These are phyloP conservation scores for Dasypogon diadema DNA, from an alignment of 2,888 invertebrate species.

Conservation along the genomic window DNA sequence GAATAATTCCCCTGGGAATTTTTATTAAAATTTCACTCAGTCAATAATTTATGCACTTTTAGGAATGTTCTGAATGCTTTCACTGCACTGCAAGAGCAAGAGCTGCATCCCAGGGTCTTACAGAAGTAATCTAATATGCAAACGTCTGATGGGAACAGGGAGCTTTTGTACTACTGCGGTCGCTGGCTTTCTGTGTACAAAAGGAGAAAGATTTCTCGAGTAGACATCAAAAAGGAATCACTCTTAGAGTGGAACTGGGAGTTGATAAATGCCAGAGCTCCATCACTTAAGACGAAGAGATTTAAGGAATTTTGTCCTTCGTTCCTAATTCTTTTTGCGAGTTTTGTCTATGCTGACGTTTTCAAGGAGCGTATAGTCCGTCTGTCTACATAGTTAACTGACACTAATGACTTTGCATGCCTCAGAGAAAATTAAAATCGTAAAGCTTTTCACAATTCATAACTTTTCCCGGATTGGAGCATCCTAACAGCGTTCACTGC, in stretches of 20 bases:
- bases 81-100: neutral
- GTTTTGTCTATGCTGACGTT: neutral
- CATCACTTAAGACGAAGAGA: neutral
- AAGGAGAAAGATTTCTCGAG: neutral
- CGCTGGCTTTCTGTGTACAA: conserved; percentile 3
- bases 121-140: conserved; percentile 7
- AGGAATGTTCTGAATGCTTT: neutral
- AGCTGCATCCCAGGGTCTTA: neutral
- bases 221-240: neutral
- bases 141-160: neutral
- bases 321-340: neutral
- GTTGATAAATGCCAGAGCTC: conserved; percentile 1
- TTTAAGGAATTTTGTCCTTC: conserved; percentile 1
- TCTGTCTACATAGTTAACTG: neutral
- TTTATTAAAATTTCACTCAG: conserved; percentile 26
- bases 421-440: neutral
- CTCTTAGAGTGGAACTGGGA: neutral
- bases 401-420: neutral
- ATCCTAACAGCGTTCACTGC: neutral
- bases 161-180: conserved; percentile 27
- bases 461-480: neutral
- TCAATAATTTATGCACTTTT: conserved; percentile 31
- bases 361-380: neutral
- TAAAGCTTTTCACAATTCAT: neutral
- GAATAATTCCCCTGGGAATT: neutral